These are phyloP conservation scores for Brevimyrus niger DNA, from an alignment of 2,113 vertebrate species.

Conservation along the genomic window DNA sequence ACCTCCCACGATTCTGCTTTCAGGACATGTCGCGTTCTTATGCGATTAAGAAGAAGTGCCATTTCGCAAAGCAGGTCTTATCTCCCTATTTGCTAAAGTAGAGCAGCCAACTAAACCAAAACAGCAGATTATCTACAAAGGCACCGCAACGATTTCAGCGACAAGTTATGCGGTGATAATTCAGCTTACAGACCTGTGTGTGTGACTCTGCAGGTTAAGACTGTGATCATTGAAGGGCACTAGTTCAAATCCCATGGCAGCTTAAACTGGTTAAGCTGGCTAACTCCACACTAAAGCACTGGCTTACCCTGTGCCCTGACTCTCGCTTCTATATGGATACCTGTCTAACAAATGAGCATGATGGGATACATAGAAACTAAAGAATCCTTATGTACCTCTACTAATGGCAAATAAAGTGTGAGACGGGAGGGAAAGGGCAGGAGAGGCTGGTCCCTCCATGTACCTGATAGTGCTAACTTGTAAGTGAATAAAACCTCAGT, in stretches of 20 bases:
- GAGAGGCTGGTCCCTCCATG: background rate
- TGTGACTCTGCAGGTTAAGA: background rate
- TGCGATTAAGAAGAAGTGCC: background rate
- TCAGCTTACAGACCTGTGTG: background rate
- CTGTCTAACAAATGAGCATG: background rate
- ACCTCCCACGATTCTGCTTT: background rate
- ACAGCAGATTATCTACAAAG: background rate
- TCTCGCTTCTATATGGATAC: background rate
- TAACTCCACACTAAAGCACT: background rate
- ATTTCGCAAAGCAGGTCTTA: background rate
- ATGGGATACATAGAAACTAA: background rate
- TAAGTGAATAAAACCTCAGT: background rate
- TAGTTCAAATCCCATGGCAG: background rate
- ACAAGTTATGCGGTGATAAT: background rate
- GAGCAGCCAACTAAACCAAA: background rate
- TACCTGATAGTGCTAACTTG: background rate
- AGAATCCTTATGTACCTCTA: background rate
- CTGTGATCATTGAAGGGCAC: background rate
- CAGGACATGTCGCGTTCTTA: background rate
- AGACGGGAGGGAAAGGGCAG: background rate
- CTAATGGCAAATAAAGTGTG: background rate
- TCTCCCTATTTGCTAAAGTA: background rate
- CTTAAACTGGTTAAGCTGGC: no score
- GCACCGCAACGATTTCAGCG: background rate
- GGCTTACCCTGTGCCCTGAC: background rate